These are phyloP conservation scores for Macheiramphus alcinus DNA, from an alignment of 2,113 vertebrate species.

Conservation along the genomic window DNA sequence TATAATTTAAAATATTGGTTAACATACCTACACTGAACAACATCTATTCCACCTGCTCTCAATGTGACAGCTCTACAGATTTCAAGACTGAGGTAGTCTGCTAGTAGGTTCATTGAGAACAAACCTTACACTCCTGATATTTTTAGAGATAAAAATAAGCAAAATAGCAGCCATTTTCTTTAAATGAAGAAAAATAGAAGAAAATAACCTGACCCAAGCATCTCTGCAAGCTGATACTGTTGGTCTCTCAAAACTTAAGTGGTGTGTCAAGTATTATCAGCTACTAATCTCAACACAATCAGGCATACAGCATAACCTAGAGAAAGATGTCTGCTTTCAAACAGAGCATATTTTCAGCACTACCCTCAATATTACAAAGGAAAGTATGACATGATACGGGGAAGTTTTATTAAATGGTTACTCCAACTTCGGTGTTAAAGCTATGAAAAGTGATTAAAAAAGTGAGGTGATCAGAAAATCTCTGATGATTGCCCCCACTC, in stretches of 20 bases:
- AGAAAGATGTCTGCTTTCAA: background rate
- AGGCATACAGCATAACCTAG: background rate
- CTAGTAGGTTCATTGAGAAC: background rate
- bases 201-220: background rate
- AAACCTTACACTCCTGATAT: background rate
- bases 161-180: background rate
- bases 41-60: background rate
- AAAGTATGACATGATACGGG: background rate
- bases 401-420: background rate
- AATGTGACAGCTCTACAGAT: background rate
- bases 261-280: background rate
- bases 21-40: background rate
- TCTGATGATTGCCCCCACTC: background rate
- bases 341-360: background rate
- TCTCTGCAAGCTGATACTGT: background rate
- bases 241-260: background rate
- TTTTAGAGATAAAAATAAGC: background rate
- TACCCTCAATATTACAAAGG: background rate
- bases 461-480: background rate
- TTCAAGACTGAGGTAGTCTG: background rate
- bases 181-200: background rate
- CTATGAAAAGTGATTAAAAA: background rate
- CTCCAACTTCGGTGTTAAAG: background rate
- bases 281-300: background rate
- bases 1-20: background rate